These are phyloP conservation scores for Hydropsyche betteni DNA, from an alignment of 2,888 invertebrate species.

Conservation along the genomic window DNA sequence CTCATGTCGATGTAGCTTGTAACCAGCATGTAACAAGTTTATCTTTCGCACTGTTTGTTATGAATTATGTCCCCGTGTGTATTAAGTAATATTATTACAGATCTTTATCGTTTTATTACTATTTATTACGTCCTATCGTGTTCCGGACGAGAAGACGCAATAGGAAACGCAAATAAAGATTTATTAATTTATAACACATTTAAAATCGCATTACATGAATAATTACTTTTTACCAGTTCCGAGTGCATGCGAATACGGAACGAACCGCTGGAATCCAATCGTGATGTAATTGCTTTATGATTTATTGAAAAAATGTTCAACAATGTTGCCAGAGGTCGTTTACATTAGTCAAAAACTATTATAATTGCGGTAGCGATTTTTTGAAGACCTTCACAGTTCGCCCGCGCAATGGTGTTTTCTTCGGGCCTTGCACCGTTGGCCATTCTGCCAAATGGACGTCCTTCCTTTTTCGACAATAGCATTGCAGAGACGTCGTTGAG, in stretches of 20 bases:
- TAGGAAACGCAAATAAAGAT: not conserved
- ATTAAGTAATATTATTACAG: conserved; percentile 22
- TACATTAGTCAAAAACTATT: no score
- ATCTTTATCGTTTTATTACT: conserved; percentile 18
- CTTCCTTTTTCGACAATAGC: not conserved
- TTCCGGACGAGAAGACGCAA: not conserved
- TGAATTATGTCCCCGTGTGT: conserved; percentile 10
- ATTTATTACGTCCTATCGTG: conserved; percentile 7
- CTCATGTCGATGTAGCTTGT: not conserved
- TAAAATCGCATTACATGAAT: no score
- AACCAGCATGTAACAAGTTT: conserved; percentile 7
- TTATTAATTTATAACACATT: no score
- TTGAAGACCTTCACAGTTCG: conserved; percentile 1
- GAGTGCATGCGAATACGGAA: no score
- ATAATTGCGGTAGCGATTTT: no score
- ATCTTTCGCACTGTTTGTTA: not conserved
- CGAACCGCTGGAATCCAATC: no score
- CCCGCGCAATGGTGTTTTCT: conserved; percentile 4
- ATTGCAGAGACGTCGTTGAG: not conserved
- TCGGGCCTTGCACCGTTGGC: conserved; percentile 5
- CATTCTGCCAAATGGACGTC: not conserved
- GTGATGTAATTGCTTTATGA: no score
- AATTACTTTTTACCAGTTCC: no score
- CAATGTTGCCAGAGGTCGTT: no score
- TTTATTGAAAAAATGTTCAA: no score